Evolutionary conservation across 2,888 invertebrate species (phyloP).

Genomic region (Invenusta paracnida): DNA sequence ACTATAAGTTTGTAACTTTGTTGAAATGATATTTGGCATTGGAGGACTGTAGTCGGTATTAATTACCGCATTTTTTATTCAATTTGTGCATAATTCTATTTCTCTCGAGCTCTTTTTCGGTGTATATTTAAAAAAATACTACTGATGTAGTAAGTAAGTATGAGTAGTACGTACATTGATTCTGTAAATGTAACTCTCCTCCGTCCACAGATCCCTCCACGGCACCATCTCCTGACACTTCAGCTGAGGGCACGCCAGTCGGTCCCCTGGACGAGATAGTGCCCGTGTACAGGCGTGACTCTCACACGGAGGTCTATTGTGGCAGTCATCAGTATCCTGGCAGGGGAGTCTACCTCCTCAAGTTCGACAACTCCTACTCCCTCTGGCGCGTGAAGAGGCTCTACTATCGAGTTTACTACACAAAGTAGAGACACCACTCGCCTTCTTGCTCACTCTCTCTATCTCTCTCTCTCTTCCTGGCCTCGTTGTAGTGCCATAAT

Average conservation of each 20-base stretch:
- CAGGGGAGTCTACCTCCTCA: slow-evolving; percentile 89
- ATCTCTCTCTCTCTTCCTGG: neutral
- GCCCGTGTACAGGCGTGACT: slow-evolving; percentile 89
- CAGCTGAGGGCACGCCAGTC: slow-evolving; percentile 48
- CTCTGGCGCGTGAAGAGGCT: slow-evolving; percentile 97
- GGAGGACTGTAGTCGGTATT: too few species aligned
- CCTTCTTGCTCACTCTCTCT: too few species aligned
- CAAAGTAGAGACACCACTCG: slow-evolving; percentile 52
- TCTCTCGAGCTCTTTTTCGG: too few species aligned
- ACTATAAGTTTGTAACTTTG: too few species aligned
- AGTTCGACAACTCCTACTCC: slow-evolving; percentile 98
- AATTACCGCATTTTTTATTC: too few species aligned
- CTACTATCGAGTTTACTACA: slow-evolving; percentile 96
- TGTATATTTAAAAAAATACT: too few species aligned
- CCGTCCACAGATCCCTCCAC: too few species aligned
- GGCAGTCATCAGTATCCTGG: slow-evolving; percentile 94
- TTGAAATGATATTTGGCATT: too few species aligned
- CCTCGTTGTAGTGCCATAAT: neutral
- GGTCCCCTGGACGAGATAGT: slow-evolving; percentile 78
- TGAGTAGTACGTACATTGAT: too few species aligned
- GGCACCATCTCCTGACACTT: neutral
- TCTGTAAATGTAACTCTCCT: too few species aligned
- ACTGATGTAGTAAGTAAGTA: too few species aligned
- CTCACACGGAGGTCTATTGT: slow-evolving; percentile 90
- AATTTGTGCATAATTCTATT: too few species aligned